phyloP scores from a whole-genome alignment of 2,797 vertebrate genomes.

The Coreius guichenoti region DNA sequence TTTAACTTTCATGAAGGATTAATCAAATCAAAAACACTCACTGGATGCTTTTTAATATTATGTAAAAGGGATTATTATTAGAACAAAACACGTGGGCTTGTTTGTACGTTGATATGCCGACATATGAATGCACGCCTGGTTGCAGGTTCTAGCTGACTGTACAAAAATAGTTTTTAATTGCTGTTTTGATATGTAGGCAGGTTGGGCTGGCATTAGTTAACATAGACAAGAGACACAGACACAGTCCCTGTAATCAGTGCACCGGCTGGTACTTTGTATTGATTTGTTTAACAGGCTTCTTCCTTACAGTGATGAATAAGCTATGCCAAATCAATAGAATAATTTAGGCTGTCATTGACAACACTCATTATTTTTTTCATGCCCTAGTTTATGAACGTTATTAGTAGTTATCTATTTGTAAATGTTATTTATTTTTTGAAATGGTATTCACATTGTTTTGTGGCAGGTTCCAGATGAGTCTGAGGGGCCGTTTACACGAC shows the following conservation, averaged over 20 bases:
- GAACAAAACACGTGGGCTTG: neutral
- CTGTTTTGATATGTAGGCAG: constrained; percentile 4
- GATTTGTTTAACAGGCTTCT: neutral
- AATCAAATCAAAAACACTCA: constrained; percentile 17
- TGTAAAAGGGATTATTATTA: constrained; percentile 24
- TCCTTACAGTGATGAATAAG: neutral
- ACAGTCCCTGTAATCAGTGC: neutral
- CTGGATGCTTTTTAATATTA: constrained; percentile 18
- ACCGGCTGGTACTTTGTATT: neutral
- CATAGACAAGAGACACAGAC: neutral
- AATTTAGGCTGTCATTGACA: neutral
- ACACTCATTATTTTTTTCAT: neutral
- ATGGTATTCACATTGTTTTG: neutral
- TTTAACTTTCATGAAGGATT: constrained; percentile 1
- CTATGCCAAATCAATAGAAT: neutral
- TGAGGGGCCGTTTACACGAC: too few relatives aligned
- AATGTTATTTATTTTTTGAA: neutral
- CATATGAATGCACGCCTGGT: neutral
- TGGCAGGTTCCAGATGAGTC: neutral
- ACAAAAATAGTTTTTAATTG: neutral
- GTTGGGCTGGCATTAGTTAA: neutral
- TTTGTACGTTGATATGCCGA: neutral
- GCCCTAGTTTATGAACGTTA: neutral
- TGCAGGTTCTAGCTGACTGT: neutral
- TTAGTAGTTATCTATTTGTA: neutral